These are phyloP conservation scores for Caenorhabditis briggsae DNA, from an alignment of 1,140 invertebrate species.

Conservation along the genomic window DNA sequence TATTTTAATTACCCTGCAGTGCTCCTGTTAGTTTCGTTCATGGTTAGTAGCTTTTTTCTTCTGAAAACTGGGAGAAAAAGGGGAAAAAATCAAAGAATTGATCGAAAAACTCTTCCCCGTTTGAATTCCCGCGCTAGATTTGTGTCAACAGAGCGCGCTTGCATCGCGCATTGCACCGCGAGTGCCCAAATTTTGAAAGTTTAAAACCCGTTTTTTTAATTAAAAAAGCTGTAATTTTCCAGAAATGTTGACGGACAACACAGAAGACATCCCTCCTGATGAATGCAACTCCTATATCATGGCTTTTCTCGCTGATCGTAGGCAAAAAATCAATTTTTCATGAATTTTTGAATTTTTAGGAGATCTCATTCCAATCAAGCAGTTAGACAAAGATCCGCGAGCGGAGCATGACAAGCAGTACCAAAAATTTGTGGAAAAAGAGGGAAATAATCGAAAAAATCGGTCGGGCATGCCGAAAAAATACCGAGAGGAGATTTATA, in stretches of 20 bases:
- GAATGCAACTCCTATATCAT: neutral
- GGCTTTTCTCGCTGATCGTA: neutral
- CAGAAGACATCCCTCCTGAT: neutral
- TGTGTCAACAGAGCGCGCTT: neutral
- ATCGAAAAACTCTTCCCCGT: neutral
- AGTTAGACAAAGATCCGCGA: neutral
- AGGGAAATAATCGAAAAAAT: neutral
- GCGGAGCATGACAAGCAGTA: neutral
- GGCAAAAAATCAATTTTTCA: neutral
- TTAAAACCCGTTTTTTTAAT: too few species aligned
- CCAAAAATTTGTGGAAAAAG: neutral
- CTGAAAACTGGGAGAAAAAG: neutral
- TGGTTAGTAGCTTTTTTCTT: neutral
- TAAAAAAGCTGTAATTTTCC: neutral
- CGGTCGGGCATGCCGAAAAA: neutral
- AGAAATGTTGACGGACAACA: too few species aligned
- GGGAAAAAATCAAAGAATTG: neutral
- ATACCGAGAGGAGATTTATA: neutral
- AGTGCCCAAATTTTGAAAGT: neutral
- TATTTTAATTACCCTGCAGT: neutral
- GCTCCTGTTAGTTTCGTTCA: constrained; percentile 7
- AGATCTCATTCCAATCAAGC: neutral
- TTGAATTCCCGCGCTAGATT: neutral
- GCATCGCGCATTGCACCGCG: neutral
- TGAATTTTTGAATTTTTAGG: neutral